Base-by-base conservation (phyloP, 2,113 vertebrate species). In the Zootoca vivipara region DNA sequence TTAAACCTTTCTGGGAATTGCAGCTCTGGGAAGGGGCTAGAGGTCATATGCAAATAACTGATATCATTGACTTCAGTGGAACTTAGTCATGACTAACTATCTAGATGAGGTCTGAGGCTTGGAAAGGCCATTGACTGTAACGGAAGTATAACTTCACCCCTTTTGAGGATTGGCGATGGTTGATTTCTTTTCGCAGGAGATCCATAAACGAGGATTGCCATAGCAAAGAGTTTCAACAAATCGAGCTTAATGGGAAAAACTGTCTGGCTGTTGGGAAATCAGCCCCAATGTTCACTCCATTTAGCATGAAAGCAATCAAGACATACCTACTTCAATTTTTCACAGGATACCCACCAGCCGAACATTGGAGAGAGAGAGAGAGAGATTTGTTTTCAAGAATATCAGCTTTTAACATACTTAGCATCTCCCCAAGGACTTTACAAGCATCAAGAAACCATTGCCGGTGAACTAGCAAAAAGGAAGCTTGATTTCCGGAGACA, bases 291-390 rank as follows among this genome's bases (percentile, higher is more conserved):
- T 85, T 38, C 1, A 40, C 85, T 84, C 70, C 81, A 91, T 92
- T 93, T 90, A 91, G 65, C 85, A 82, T 89, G 70, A 90, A 94
- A 92, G 42, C 74, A 89, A 86, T 89, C 86, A 92, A 88, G 83
- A 82, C 67, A 86, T 90, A 91, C 56, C 16, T 86, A 0, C 78
- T 77, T 10, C 40, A 85, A 40, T 94, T 92, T 93, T 85, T 88
- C 46, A 0, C 58, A 80, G 82, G 46, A 64, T 56, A 74, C n/a
- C 42, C 9, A 83, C 72, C n/a, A 80, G 85, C 7, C 33, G 91
- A 87, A 77, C 46, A 52, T 86, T 87, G 90, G 9, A 87, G 89
- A 52, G 46, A 86, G n/a, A 92, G 42, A 42, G 42, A 89, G 89
- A 65, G 46, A 86, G n/a, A 92, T 89, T 87, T 89, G 86, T 92